These are phyloP conservation scores for Eudemis profundana DNA, from an alignment of 2,888 invertebrate species.

Conservation along the genomic window DNA sequence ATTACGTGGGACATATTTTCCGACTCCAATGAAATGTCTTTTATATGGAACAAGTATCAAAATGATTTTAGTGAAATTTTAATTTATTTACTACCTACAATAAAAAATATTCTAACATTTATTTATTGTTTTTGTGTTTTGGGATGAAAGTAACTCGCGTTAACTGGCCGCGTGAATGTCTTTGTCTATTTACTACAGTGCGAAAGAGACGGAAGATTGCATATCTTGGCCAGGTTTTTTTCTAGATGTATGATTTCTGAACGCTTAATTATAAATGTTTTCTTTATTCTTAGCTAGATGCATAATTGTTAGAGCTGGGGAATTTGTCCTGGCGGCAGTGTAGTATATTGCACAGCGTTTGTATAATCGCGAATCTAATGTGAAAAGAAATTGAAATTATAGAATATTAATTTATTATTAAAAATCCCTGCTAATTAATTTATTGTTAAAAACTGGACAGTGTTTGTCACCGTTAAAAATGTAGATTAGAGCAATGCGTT, in stretches of 20 bases:
- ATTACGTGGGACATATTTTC: neutral
- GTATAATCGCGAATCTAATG: slow-evolving; percentile 13
- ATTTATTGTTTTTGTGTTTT: neutral
- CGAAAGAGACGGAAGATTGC: neutral
- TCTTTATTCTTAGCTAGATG: slow-evolving; percentile 13
- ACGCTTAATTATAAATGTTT: slow-evolving; percentile 32
- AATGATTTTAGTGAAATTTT: neutral
- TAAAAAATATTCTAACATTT: neutral
- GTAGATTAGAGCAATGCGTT: no score
- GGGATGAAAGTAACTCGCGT: slow-evolving; percentile 1
- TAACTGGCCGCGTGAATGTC: neutral
- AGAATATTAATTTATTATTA: neutral
- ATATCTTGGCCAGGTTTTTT: neutral
- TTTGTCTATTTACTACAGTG: neutral
- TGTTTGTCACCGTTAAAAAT: neutral
- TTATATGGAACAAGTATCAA: slow-evolving; percentile 3
- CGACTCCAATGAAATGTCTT: neutral
- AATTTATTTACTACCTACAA: neutral
- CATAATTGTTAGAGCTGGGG: slow-evolving; percentile 33
- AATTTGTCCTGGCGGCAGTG: slow-evolving; percentile 18
- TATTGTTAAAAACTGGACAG: no score
- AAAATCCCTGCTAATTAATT: no score
- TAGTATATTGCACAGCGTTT: slow-evolving; percentile 32
- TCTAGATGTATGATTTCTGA: slow-evolving; percentile 29
- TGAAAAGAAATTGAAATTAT: slow-evolving; percentile 12